Conservation (phyloP, 1,140 invertebrate species). For the Papilio dardanus region DNA sequence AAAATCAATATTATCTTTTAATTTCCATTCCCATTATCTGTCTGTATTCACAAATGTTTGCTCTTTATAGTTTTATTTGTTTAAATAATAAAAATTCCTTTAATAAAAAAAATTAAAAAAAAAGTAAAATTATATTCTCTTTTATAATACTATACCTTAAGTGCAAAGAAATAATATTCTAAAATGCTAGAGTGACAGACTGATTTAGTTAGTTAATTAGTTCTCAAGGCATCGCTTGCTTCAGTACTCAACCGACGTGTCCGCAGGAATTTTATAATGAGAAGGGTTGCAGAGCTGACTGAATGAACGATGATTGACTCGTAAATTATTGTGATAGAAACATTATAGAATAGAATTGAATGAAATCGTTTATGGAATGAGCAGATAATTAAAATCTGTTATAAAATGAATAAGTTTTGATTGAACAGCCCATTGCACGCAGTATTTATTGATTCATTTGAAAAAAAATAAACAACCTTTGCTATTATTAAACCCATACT, state of each 20-base stretch:
- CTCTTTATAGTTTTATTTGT: background rate
- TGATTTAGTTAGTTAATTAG: constrained; percentile 11
- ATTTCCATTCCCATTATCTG: background rate
- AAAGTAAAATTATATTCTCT: background rate
- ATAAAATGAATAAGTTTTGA: too few relatives aligned
- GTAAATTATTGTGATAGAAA: background rate
- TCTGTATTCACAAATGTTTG: background rate
- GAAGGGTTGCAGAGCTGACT: background rate
- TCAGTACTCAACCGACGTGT: constrained; percentile 14
- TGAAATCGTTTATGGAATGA: background rate
- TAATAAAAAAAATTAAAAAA: background rate
- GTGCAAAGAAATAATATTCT: background rate
- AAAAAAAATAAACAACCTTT: too few relatives aligned
- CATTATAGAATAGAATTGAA: background rate
- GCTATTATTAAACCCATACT: too few relatives aligned
- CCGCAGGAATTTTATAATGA: constrained; percentile 9
- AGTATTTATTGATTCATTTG: too few relatives aligned
- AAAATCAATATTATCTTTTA: background rate
- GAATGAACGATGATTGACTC: background rate
- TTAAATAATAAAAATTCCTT: background rate
- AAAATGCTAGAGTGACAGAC: background rate
- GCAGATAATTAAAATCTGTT: background rate
- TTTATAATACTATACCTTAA: background rate
- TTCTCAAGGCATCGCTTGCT: background rate
- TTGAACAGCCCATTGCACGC: too few relatives aligned